Base-by-base conservation (phyloP, 2,888 invertebrate species). In the Drosophila neonasuta region DNA sequence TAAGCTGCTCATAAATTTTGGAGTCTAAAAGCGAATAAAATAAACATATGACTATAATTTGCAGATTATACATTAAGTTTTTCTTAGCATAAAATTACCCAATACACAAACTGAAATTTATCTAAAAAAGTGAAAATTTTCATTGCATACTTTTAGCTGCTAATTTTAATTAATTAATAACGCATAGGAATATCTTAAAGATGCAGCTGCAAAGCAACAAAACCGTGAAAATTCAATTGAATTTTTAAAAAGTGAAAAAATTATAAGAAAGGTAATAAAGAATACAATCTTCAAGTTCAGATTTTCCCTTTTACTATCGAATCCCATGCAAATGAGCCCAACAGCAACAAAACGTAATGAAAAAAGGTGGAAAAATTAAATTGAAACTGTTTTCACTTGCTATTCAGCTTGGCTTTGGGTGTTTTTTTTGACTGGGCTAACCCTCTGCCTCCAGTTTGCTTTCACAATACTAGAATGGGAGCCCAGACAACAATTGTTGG, bases 391-490 rank as follows among this genome's bases (percentile, higher is more conserved):
- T 84, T 84, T 82, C 72, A 74, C 78, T 74, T 75, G 71, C 56
- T 39, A 20, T 42, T 17, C 15, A 34, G 39, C 39, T 24, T 6
- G 24, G 24, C 24, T 24, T 24, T 11, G n/a, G 11, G 54, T 32
- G 10, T 20, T 44, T 9, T 7, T 46, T n/a, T n/a, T 41, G 46
- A 24, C 32, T 46, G 59, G 67, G 54, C 60, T 20, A 51, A 34
- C 57, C 75, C 46, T 55, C 41, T 6, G 13, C 29, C n/a, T 34
- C n/a, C 46, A 49, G 44, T 32, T 51, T 54, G 72, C 79, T 79
- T 79, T 79, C 84, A 77, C 79, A 77, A 68, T n/a, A 20, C 52
- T 59, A 84, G 77, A 77, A 77, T 70, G 65, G 70, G 57, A 59
- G 67, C 61, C 39, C 20, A 48, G 55, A 58, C 77, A 76, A 63